Base-by-base conservation (phyloP, 2,888 invertebrate genomes). In the Ramazzottius varieornatus region DNA sequence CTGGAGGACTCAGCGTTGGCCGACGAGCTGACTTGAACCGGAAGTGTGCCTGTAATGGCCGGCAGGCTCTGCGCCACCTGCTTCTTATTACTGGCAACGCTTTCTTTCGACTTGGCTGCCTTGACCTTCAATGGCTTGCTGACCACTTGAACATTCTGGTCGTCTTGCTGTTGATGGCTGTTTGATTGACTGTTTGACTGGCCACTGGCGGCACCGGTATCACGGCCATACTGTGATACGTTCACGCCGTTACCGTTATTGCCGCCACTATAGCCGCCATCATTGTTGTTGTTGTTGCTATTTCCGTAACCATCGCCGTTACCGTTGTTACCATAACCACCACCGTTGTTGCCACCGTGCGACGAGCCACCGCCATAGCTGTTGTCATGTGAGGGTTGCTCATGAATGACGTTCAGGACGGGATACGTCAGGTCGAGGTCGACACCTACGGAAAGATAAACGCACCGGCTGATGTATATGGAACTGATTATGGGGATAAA, bases 271-370 rank as follows among this genome's bases (percentile, higher is more conserved):
- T 64, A 33, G 4, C 64, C 33, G 64, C 20, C 32, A 32, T 16
- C 32, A 20, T 29, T 4, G 64, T 32, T 64, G 32, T 33, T 64
- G 64, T 33, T 32, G 64, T 33, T 64, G 64, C 33, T 64, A 8
- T 4, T 8, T 13, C 33, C 32, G 16, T 40, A 34, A 4, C 67
- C 46, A 32, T 46, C 67, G 32, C 67, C 54, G 33, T 33, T 20
- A 34, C 54, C 46, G 66, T 40, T 67, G 29, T 66, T 67, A 4
- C 67, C 46, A n/a, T 54, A 46, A 46, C 66, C 63, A 33, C 40
- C 54, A 33, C 67, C 32, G 67, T 29, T 46, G 32, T 67, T 66
- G 63, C 33, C 32, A 63, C 67, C 4, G 67, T 32, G 20, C 32
- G 67, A 67, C n/a, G 32, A 32, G 1, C 67, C 65, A 20, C 32